phyloP scores from a whole-genome alignment of 2,888 invertebrate genomes.

The Anaspis maculata region DNA sequence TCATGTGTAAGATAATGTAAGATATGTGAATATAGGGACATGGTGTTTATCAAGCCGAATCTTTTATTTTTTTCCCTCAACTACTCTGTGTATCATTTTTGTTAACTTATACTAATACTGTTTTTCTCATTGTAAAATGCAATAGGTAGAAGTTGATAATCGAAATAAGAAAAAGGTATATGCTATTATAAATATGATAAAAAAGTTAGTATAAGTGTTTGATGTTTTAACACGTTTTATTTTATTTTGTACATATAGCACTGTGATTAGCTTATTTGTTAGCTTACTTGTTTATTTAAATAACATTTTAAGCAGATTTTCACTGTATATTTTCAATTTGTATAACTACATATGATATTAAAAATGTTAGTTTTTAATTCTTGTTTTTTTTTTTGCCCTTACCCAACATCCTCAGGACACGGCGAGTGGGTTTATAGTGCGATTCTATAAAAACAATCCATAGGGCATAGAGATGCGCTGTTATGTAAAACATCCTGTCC shows the following conservation, averaged over 20 bases:
- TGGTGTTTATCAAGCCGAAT: constrained; percentile 16
- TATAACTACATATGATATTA: constrained; percentile 27
- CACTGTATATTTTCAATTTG: constrained; percentile 30
- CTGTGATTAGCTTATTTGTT: constrained; percentile 37
- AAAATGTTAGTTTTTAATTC: constrained; percentile 33
- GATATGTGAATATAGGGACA: constrained; percentile 20
- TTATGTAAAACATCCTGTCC: too few species aligned
- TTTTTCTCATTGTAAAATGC: constrained; percentile 12
- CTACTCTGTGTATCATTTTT: too few species aligned
- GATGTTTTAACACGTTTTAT: constrained; percentile 28
- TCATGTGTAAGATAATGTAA: constrained; percentile 25
- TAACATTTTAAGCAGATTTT: constrained; percentile 17
- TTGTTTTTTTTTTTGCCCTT: too few species aligned
- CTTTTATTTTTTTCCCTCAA: constrained; percentile 15
- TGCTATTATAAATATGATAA: neutral
- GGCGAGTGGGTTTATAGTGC: too few species aligned
- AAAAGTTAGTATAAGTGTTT: constrained; percentile 24
- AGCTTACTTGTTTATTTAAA: constrained; percentile 21
- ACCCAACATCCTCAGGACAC: too few species aligned
- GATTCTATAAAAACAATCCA: too few species aligned
- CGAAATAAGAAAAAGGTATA: too few species aligned
- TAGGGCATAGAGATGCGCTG: too few species aligned
- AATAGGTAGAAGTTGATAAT: too few species aligned
- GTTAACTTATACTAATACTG: too few species aligned
- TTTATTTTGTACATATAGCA: constrained; percentile 23